Evolutionary conservation across 2,797 vertebrate species (phyloP).

Genomic region (Novumbra hubbsi): DNA sequence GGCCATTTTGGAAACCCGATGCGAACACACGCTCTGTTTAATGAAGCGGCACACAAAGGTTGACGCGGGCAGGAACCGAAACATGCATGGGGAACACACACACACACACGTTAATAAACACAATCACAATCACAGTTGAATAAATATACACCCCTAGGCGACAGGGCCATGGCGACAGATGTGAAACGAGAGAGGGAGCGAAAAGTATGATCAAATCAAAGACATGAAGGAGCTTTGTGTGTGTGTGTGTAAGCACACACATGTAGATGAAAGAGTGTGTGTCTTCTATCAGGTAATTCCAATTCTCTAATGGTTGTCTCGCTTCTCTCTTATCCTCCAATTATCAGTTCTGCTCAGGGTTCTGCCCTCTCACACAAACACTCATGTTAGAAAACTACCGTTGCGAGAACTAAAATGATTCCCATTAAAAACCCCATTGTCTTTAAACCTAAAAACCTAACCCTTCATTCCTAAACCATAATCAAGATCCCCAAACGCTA

Average conservation of each 20-base stretch:
- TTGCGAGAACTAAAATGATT: no score
- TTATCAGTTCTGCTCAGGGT: not conserved
- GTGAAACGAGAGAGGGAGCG: not conserved
- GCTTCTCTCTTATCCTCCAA: not conserved
- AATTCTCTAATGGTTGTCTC: not conserved
- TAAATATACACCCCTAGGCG: not conserved
- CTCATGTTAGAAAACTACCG: no score
- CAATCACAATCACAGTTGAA: constrained; percentile 1
- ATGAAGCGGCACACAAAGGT: no score
- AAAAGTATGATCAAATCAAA: not conserved
- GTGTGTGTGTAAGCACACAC: not conserved
- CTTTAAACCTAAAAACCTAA: no score
- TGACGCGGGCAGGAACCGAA: not conserved
- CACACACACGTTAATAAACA: not conserved
- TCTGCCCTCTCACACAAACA: not conserved
- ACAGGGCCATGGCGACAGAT: not conserved
- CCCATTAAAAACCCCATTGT: no score
- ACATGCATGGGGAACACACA: not conserved
- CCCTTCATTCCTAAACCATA: no score
- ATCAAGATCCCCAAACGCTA: no score
- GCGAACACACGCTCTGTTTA: no score
- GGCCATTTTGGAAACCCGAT: not conserved
- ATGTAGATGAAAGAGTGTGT: not conserved
- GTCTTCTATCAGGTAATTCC: not conserved
- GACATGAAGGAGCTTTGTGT: not conserved